A percentile compares a stretch with the other conserved stretches of the same genome.
phyloP scores from a whole-genome alignment of 35 echinoderm and acorn worm genomes.

The Heliocidaris tuberculata region DNA sequence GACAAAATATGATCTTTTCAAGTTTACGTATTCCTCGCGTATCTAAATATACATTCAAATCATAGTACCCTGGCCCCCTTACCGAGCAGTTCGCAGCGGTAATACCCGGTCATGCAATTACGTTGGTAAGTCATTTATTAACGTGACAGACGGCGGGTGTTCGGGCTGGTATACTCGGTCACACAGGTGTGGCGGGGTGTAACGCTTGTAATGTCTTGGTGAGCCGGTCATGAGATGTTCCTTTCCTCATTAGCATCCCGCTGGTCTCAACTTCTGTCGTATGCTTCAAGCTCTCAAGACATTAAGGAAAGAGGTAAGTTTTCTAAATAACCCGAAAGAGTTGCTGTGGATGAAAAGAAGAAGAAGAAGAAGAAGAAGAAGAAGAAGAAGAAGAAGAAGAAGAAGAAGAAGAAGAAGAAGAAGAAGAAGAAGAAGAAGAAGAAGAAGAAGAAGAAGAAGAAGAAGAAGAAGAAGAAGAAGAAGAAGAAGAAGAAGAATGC shows the following conservation, averaged over 20 bases:
- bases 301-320: background rate
- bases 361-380: too few species aligned
- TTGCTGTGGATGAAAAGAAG: too few species aligned
- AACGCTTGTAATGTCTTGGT: background rate
- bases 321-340: background rate
- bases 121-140: conserved; percentile 23
- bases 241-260: background rate
- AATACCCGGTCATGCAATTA: conserved; percentile 31
- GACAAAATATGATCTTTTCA: background rate
- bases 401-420: too few species aligned
- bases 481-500: too few species aligned
- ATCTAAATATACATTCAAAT: background rate
- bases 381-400: too few species aligned
- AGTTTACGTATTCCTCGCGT: background rate
- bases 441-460: too few species aligned
- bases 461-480: too few species aligned
- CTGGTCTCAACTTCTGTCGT: background rate
- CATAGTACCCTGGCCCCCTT: background rate
- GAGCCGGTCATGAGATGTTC: background rate
- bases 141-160: background rate
- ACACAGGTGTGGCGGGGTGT: conserved; percentile 32
- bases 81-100: conserved; percentile 19
- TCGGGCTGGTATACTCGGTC: conserved; percentile 36
- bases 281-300: background rate
- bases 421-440: too few species aligned